Conservation (phyloP, 2,888 invertebrate genomes). For the Machimus atricapillus region DNA sequence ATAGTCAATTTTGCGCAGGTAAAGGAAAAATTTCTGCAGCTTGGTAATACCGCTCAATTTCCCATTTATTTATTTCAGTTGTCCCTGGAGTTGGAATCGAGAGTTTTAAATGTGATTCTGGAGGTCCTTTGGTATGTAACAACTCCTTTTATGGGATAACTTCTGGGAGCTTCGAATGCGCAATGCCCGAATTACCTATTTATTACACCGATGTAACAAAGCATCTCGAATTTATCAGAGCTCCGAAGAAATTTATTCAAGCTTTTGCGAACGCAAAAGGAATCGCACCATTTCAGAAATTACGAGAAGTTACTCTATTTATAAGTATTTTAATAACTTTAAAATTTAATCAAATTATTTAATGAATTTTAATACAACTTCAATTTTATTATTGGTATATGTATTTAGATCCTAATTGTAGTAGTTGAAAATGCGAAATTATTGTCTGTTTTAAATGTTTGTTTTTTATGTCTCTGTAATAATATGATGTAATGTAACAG, state of each 20-base stretch:
- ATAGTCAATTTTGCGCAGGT: conserved; percentile 18
- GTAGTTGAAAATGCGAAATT: not conserved
- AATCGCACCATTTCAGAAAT: not conserved
- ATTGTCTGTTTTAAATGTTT: not conserved
- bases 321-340: not conserved
- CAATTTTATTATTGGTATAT: not conserved
- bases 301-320: not conserved
- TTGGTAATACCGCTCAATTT: not conserved
- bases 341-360: not conserved
- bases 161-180: not conserved
- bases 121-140: conserved; percentile 9
- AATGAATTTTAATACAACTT: not conserved
- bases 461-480: too few species aligned
- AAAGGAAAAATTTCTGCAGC: not conserved
- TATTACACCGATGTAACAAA: conserved; percentile 19
- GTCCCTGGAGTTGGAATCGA: not conserved
- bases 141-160: not conserved
- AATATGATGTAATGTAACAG: too few species aligned
- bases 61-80: not conserved
- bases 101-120: conserved; percentile 4
- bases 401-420: not conserved
- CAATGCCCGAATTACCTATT: not conserved
- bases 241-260: not conserved
- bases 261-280: not conserved
- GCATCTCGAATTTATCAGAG: not conserved